A percentile compares a stretch with the other conserved stretches of the same genome.
These are phyloP conservation scores for Hirtodrosophila cameraria DNA, from an alignment of 2,888 invertebrate species.

Conservation along the genomic window DNA sequence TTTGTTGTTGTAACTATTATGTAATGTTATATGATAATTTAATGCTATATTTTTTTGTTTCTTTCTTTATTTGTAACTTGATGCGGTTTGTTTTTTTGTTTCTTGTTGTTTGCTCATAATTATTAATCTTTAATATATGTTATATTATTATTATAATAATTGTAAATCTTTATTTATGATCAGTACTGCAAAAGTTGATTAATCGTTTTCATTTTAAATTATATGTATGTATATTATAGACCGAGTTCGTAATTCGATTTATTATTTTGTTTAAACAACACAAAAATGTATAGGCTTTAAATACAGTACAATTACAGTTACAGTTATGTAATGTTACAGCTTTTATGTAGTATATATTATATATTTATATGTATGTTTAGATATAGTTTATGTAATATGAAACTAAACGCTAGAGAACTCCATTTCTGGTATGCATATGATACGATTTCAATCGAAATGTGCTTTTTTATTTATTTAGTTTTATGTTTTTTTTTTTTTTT, in stretches of 20 bases:
- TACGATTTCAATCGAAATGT: constrained; percentile 27
- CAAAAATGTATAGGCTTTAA: constrained; percentile 48
- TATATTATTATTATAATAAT: constrained; percentile 35
- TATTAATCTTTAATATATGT: constrained; percentile 35
- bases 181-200: constrained; percentile 57
- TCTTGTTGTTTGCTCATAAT: constrained; percentile 16
- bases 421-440: constrained; percentile 18
- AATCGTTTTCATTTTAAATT: constrained; percentile 35
- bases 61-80: constrained; percentile 52
- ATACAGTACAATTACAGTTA: constrained; percentile 46
- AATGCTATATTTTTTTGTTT: constrained; percentile 58
- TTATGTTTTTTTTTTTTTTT: constrained; percentile 5
- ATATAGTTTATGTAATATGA: constrained; percentile 42
- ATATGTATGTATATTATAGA: constrained; percentile 25
- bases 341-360: constrained; percentile 19
- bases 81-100: constrained; percentile 27
- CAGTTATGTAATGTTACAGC: constrained; percentile 43
- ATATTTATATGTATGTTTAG: constrained; percentile 18
- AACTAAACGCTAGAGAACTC: constrained; percentile 54
- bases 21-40: constrained; percentile 69
- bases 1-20: constrained; percentile 62
- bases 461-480: constrained; percentile 2
- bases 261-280: constrained; percentile 39
- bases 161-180: constrained; percentile 37
- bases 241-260: constrained; percentile 27